Base-by-base conservation (phyloP, 1,140 invertebrate genomes). In the Drosophila sp. region DNA sequence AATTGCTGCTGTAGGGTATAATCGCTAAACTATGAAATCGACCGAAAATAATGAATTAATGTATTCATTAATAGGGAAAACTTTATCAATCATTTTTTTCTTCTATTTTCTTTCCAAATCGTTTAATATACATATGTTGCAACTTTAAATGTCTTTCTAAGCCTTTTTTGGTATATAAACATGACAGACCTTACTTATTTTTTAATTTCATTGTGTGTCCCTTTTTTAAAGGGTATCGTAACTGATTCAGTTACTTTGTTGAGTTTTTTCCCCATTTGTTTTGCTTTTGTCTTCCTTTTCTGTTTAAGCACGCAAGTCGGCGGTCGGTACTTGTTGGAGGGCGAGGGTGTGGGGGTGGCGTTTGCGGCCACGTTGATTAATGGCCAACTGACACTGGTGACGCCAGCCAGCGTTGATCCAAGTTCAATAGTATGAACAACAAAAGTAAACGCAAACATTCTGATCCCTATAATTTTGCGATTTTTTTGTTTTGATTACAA, bases 351-450 rank as follows among this genome's bases (percentile, higher is more conserved):
- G 30, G 30, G 30, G 41, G 72, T 35, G 47, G 64, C 65, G 57
- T 17, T 17, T 17, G 74, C 63, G 44, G 33, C 57, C 71, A 60
- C 56, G 66, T 74, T 76, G 72, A 76, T 76, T 76, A 76, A 76
- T 76, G 72, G 66, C 55, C 40, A 58, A 41, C 71, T 25, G 40
- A 64, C 47, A 60, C 56, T 70, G 57, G 38, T 55, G 35, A 64
- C 62, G 50, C 32, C 56, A 50, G 65, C 33, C 65, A 66, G 38
- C 32, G 60, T 75, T 75, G 54, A 76, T 66, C 66, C 72, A 66
- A 76, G 76, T 66, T 40, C 56, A 63, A 58, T 65, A 40, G 50
- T n/a, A 65, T 8, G 10, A 38, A 10, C 35, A 38, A 10, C 35
- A 38, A 76, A 76, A 70, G 58, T 10, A n/a, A 33, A 32, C 35